Percentiles rank a stretch among this genome's conserved stretches.
phyloP scores from a whole-genome alignment of 2,888 invertebrate species.

The Embidobia sp. region DNA sequence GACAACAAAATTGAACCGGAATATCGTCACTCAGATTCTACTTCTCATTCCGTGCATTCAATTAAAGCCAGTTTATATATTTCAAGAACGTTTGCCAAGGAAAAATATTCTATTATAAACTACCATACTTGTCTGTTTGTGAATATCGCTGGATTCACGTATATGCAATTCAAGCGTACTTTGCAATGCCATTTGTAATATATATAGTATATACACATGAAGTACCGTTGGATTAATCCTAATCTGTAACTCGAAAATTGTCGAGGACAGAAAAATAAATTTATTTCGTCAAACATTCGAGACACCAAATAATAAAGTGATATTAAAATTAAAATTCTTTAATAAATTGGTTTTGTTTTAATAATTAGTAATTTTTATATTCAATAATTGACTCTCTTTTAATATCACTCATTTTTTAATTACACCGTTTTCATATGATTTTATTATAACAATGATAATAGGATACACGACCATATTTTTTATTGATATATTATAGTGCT shows the following conservation, averaged over 20 bases:
- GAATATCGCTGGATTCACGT: constrained; percentile 15
- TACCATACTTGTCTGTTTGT: constrained; percentile 22
- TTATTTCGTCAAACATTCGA: not conserved
- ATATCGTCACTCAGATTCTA: constrained; percentile 15
- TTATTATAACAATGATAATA: too few relatives aligned
- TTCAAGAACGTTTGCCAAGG: constrained; percentile 32
- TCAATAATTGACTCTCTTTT: too few relatives aligned
- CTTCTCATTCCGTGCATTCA: constrained; percentile 30
- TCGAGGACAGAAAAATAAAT: not conserved
- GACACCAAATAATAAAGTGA: too few relatives aligned
- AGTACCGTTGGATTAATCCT: not conserved
- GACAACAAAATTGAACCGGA: constrained; percentile 36
- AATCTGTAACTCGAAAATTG: not conserved
- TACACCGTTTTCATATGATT: too few relatives aligned
- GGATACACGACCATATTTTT: too few relatives aligned
- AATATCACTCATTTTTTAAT: too few relatives aligned
- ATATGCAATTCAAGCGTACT: constrained; percentile 15
- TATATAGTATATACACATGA: not conserved
- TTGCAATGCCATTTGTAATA: constrained; percentile 3
- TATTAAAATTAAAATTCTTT: too few relatives aligned
- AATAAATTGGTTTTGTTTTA: too few relatives aligned
- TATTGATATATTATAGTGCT: too few relatives aligned
- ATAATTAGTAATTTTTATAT: too few relatives aligned
- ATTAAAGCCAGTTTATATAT: constrained; percentile 38
- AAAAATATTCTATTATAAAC: constrained; percentile 38